Evolutionary conservation across 2,888 invertebrate genomes (phyloP).

Genomic region (Galerucella nymphaeae): DNA sequence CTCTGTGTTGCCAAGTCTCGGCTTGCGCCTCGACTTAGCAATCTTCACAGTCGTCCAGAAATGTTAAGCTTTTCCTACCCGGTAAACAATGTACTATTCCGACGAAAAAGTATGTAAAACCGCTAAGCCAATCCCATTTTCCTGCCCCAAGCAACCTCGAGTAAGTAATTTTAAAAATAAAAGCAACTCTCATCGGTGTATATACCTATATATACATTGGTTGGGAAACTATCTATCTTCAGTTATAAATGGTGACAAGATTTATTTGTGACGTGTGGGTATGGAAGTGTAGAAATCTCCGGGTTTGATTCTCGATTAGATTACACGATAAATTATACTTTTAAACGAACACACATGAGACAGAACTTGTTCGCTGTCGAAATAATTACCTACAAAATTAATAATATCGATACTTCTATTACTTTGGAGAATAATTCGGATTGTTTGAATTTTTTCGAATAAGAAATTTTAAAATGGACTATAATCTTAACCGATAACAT

Average conservation of each 20-base stretch:
- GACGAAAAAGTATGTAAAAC: background rate
- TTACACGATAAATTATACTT: constrained; percentile 45
- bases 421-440: background rate
- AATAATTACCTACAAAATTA: constrained; percentile 32
- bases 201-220: constrained; percentile 22
- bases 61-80: no score
- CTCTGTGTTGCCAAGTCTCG: no score
- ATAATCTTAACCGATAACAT: no score
- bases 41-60: no score
- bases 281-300: constrained; percentile 47
- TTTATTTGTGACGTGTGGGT: constrained; percentile 46
- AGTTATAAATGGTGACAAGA: constrained; percentile 47
- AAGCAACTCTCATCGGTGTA: constrained; percentile 25
- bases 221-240: constrained; percentile 41
- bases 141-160: constrained; percentile 11
- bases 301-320: constrained; percentile 47
- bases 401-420: constrained; percentile 18
- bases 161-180: constrained; percentile 37
- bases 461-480: background rate
- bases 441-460: constrained; percentile 3
- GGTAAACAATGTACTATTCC: no score
- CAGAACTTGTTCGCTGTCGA: constrained; percentile 28
- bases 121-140: constrained; percentile 22
- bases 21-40: no score
- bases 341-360: constrained; percentile 35